Percentiles rank a stretch among this genome's conserved stretches.
Evolutionary conservation across 37 sponge, comb jelly and placozoan species (phyloP).

Genomic region (Hormiphora californensis): DNA sequence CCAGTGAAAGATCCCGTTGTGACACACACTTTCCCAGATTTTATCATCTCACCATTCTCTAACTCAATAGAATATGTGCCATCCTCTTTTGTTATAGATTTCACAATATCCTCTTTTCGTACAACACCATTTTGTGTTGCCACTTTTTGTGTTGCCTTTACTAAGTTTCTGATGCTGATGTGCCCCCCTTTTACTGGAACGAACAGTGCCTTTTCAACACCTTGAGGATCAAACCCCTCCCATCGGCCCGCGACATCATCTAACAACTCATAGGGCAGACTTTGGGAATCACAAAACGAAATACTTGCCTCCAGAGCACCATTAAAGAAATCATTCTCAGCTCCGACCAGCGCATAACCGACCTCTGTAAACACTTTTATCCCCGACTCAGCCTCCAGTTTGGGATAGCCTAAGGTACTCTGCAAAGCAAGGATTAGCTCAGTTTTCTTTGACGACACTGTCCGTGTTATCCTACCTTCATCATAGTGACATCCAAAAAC

Average conservation of each 20-base stretch:
- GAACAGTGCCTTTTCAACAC: no score
- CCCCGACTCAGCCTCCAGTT: neutral
- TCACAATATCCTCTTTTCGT: neutral
- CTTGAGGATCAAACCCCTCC: no score
- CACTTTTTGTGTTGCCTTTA: neutral
- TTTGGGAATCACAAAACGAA: neutral
- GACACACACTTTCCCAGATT: neutral
- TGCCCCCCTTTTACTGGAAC: no score
- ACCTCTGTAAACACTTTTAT: slow-evolving; percentile 6
- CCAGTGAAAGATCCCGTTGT: slow-evolving; percentile 20
- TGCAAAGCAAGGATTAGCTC: slow-evolving; percentile 12
- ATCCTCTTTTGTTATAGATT: neutral
- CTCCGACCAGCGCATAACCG: neutral
- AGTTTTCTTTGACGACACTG: neutral
- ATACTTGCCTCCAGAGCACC: neutral
- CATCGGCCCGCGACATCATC: no score
- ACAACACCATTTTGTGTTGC: neutral
- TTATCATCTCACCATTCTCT: neutral
- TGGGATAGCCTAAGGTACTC: neutral
- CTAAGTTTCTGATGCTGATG: slow-evolving; percentile 38
- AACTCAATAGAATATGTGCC: neutral
- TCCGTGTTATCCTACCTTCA: slow-evolving; percentile 1
- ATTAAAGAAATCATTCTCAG: neutral
- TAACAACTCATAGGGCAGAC: neutral
- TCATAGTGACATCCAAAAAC: slow-evolving; percentile 54